phyloP scores from a whole-genome alignment of 2,113 vertebrate species.

The Butorides virescens region DNA sequence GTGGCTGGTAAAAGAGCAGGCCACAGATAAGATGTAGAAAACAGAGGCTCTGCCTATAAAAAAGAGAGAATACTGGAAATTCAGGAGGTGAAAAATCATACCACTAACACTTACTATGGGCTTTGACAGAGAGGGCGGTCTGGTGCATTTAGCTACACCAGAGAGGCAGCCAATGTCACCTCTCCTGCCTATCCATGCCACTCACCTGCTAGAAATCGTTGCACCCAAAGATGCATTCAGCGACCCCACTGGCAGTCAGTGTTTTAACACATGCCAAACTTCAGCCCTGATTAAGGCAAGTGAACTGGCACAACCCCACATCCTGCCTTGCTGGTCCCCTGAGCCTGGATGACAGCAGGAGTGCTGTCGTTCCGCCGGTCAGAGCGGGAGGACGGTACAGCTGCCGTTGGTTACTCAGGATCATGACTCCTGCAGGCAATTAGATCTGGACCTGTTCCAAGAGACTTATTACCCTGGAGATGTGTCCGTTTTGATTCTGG shows the following conservation, averaged over 20 bases:
- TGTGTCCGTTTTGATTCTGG: neutral
- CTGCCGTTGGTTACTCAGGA: neutral
- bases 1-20: neutral
- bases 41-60: neutral
- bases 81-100: neutral
- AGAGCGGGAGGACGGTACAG: accelerated
- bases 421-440: neutral
- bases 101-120: accelerated
- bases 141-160: neutral
- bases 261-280: neutral
- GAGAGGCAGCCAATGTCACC: neutral
- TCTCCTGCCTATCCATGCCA: neutral
- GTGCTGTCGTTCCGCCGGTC: accelerated
- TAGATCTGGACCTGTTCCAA: neutral
- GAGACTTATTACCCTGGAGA: neutral
- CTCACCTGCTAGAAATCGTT: neutral
- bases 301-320: neutral
- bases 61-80: neutral
- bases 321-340: neutral
- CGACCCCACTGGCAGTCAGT: neutral
- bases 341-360: neutral
- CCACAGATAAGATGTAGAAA: neutral
- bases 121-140: neutral
- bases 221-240: neutral
- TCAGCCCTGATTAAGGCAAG: neutral